phyloP scores from a whole-genome alignment of 2,113 vertebrate species.

The Electrona antarctica region DNA sequence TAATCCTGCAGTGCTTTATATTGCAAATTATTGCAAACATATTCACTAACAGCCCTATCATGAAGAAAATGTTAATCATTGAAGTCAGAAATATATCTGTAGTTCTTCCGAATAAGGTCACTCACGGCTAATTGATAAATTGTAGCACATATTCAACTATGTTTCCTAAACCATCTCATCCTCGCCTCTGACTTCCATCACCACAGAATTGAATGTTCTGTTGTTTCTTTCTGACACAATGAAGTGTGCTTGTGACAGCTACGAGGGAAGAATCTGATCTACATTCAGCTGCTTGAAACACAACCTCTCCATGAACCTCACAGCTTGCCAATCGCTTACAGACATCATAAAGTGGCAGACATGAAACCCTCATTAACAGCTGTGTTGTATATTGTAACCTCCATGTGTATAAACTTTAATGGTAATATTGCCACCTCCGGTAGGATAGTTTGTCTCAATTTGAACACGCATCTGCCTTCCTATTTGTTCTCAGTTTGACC shows the following conservation, averaged over 20 bases:
- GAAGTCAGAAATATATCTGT: no score
- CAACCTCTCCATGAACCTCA: conserved; percentile 62
- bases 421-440: conserved; percentile 29
- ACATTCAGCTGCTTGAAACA: conserved; percentile 64
- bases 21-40: no score
- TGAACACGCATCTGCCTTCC: conserved; percentile 24
- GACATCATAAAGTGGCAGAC: conserved; percentile 54
- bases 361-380: conserved; percentile 52
- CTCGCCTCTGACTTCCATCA: not conserved
- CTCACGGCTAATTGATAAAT: no score
- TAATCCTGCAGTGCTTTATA: no score
- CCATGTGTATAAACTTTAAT: conserved; percentile 5
- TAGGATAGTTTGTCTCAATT: conserved; percentile 21
- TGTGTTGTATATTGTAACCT: conserved; percentile 45
- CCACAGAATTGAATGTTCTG: not conserved
- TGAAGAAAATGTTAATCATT: no score
- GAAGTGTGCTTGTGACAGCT: conserved; percentile 14
- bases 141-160: not conserved
- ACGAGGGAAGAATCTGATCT: conserved; percentile 56
- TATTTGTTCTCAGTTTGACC: conserved; percentile 33
- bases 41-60: no score
- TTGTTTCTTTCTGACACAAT: not conserved
- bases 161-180: not conserved
- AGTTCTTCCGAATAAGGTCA: no score
- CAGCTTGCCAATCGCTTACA: conserved; percentile 57